Evolutionary conservation across 2,888 invertebrate genomes (phyloP), one percentile per base, ranked within the genome.

Genomic region (Cacoxenus indagator): DNA sequence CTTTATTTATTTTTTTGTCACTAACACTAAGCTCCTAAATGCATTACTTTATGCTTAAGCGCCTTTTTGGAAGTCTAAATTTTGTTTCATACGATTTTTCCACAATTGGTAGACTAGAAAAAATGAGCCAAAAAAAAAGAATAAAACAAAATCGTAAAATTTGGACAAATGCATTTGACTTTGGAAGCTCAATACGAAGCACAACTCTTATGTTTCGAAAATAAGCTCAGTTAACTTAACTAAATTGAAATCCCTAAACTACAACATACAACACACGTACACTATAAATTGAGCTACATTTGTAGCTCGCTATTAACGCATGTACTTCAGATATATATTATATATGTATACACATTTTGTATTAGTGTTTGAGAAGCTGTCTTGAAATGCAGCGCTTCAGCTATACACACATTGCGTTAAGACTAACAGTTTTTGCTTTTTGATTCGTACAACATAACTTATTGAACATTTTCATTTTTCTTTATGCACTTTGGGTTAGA

Each of bases 41-140:
- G n/a, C n/a, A n/a, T n/a, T n/a, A n/a, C n/a, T n/a, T n/a, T n/a
- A 6, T 72, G 67, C 51, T 27, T 48, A 31, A 31, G 48, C 29
- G 37, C 48, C 46, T 62, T 70, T 67, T 65, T n/a, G n/a, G n/a
- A n/a, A n/a, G n/a, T n/a, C n/a, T n/a, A n/a, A n/a, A n/a, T n/a
- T n/a, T n/a, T n/a, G n/a, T n/a, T n/a, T n/a, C n/a, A n/a, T n/a
- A n/a, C n/a, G n/a, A n/a, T n/a, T n/a, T n/a, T n/a, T n/a, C n/a
- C n/a, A 37, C 37, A 37, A 11, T 37, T 37, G 37, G 37, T 11
- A 37, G 37, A 37, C 37, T 37, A 37, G 14, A 37, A 37, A 37
- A 8, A n/a, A n/a, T n/a, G n/a, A n/a, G n/a, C n/a, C n/a, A n/a
- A n/a, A n/a, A n/a, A n/a, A n/a, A n/a, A n/a, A n/a, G n/a, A n/a